Evolutionary conservation across 2,113 vertebrate species (phyloP), one percentile per base, ranked within the genome.

Genomic region (Stictonetta naevosa): DNA sequence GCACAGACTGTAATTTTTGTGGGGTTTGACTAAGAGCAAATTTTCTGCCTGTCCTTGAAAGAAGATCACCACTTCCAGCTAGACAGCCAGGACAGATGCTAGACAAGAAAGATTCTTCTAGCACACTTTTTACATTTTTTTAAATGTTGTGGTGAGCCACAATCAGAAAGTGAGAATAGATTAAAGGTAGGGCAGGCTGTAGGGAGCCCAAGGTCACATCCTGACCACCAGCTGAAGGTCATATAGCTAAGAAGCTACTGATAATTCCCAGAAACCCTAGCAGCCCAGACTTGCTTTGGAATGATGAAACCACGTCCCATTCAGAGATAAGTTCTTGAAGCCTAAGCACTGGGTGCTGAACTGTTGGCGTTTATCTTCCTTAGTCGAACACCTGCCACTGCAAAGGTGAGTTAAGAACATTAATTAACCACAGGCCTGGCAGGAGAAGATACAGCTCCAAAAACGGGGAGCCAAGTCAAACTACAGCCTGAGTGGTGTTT

Each of bases 1-100:
- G 26, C 31, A 82, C 12, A 83, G 86, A 33, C 76, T 87, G 83
- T 77, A 52, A 93, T 86, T 94, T 93, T 86, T 80, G 56, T 80
- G 46, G 40, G 58, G 13, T 79, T 88, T 91, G 74, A 69, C 77
- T 64, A 55, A 82, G 78, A n/a, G 28, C 5, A 7, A 96, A 71
- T 86, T 95, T 91, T 94, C 64, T 87, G 16, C 80, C 81, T 67
- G 73, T 76, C 69, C 81, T 92, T 92, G 62, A 90, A 72, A 95
- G 76, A 97, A 94, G 93, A 96, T 64, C 80, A 55, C 59, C 82
- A 4, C 73, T 93, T 95, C 53, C 67, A 28, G 83, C 59, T 48
- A 56, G 64, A 66, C 86, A 11, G 36, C 36, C 71, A 74, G 66
- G 69, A 83, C 38, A 89, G 56, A 85, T 53, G 36, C 28, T 64